A percentile compares a stretch with the other conserved stretches of the same genome.
Conservation (phyloP, 2,888 invertebrate species). For the Xestia c-nigrum region DNA sequence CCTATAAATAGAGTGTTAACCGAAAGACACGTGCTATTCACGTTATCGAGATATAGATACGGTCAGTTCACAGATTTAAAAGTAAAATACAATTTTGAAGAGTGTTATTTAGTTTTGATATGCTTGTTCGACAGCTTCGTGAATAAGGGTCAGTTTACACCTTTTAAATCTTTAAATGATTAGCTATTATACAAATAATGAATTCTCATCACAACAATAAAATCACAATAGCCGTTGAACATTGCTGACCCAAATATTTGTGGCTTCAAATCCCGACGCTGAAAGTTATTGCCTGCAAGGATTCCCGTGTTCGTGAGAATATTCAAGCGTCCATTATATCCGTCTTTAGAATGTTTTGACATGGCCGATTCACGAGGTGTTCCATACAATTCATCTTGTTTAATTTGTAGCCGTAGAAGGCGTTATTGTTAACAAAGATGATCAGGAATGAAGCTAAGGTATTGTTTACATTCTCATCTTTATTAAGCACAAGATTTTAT, state of each 20-base stretch:
- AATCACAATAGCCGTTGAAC: slow-evolving; percentile 35
- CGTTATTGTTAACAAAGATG: slow-evolving; percentile 13
- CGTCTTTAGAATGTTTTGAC: slow-evolving; percentile 74
- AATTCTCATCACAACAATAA: slow-evolving; percentile 45
- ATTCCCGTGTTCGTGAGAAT: slow-evolving; percentile 78
- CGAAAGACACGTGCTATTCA: neutral
- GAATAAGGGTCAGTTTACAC: neutral
- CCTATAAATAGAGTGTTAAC: neutral
- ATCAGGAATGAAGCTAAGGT: slow-evolving; percentile 2
- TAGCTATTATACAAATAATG: neutral
- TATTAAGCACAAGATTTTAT: neutral
- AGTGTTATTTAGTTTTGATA: neutral
- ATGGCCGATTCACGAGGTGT: slow-evolving; percentile 61
- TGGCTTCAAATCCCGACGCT: slow-evolving; percentile 59
- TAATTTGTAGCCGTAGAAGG: slow-evolving; percentile 58
- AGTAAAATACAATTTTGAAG: neutral
- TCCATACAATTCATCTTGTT: slow-evolving; percentile 64
- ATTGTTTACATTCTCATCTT: neutral
- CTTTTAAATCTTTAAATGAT: neutral
- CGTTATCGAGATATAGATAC: neutral
- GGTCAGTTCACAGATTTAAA: neutral
- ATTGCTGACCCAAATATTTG: slow-evolving; percentile 63
- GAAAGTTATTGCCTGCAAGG: slow-evolving; percentile 63
- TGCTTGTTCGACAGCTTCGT: neutral
- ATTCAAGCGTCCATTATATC: slow-evolving; percentile 74